Evolutionary conservation across 2,888 invertebrate genomes (phyloP), one percentile per base, ranked within the genome.

Genomic region (Acronicta psi): DNA sequence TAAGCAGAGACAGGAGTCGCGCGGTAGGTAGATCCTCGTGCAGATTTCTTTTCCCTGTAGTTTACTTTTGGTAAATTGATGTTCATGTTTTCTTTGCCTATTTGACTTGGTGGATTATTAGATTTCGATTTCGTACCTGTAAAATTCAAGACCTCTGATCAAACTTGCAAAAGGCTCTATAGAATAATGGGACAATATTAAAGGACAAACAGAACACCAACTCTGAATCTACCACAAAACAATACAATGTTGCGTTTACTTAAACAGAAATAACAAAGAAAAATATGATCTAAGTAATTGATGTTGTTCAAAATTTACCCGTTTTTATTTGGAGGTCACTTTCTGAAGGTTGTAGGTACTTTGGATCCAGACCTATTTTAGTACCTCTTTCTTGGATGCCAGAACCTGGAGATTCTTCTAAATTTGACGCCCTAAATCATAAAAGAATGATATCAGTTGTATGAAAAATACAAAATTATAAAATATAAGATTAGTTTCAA

Each of bases 1-100:
- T 94, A 94, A 25, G 94, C 94, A 5, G 94, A 94, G 3, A 93
- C 89, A 1, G 94, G 93, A 3, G 94, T 94, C 4, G 87, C 76
- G 40, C 92, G 83, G 67, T 91, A 91, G 0, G 90, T 89, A n/a
- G 80, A 78, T 36, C 81, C 78, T 61, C 87, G 84, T 4, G 89
- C 79, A 13, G 91, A 82, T 74, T 93, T 93, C 51, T 93, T 93
- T 77, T 93, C 92, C 65, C 88, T 89, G 67, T 93, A 94, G 69
- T 89, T 86, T 29, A 93, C 93, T 85, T 87, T 90, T 7, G 94
- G 94, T 52, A 94, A 76, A 56, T 86, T 85, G 25, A 83, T 72
- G 57, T 79, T 81, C 58, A 81, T 84, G 73, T 94, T 93, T 84
- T 94, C 94, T 79, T 94, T 94, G 40, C 90, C 93, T 67, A 20